Base-by-base conservation (phyloP, 2,797 vertebrate genomes). In the Scolopax bukidnonensis region DNA sequence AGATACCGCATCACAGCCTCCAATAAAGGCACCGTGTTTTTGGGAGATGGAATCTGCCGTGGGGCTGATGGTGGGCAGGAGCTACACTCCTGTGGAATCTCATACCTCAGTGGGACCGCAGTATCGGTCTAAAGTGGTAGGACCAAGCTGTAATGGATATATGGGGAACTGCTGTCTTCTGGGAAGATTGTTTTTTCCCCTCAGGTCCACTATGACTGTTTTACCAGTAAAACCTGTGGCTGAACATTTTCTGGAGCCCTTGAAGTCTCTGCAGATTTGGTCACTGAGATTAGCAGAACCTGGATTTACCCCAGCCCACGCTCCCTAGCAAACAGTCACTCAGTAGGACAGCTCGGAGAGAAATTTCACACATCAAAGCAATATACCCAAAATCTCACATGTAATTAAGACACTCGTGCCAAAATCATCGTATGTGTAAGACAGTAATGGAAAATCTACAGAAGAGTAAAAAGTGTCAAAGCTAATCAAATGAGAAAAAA, bases 21-120 rank as follows among this genome's bases (percentile, higher is more conserved):
- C 2, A 1, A 4, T 9, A 85, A 2, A 21, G 27, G 63, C 56
- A 21, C 21, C 0, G 0, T 19, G 9, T 16, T 64, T 25, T 33
- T 4, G 20, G 64, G 61, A 43, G 41, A 12, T 9, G 25, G 38
- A 41, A 40, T 6, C 28, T 25, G n/a, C 10, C 47, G 2, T 4
- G 0, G 25, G 16, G 63, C 43, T 28, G 3, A 9, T 9, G 27
- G 38, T 2, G 23, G 75, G 3, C 6, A 24, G 59, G 9, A 33
- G 59, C 33, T 25, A 4, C 13, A 2, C 64, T 28, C 27, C 76
- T 12, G 70, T 4, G 47, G 28, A 11, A 14, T 7, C 30, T 16
- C 19, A 0, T 3, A 10, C 25, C 6, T 53, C 59, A 8, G 10
- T 1, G 10, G 61, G 10, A 3, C 43, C 9, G 33, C 83, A 16